A percentile compares a stretch with the other conserved stretches of the same genome.
phyloP scores from a whole-genome alignment of 2,797 vertebrate species.

The Neosalanx taihuensis region DNA sequence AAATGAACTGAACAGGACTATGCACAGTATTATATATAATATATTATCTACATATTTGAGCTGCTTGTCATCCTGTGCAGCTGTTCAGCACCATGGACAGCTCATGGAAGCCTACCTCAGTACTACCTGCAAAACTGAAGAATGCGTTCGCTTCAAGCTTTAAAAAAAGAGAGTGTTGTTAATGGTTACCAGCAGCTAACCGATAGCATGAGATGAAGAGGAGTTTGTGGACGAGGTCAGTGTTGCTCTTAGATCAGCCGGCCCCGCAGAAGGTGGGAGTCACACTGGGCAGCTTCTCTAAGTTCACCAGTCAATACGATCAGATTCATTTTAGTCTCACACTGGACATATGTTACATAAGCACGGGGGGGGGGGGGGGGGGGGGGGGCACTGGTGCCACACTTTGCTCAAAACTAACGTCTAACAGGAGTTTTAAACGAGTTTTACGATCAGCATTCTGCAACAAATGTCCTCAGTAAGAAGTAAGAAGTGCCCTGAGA shows the following conservation, averaged over 20 bases:
- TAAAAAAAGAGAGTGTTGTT: neutral
- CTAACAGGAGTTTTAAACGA: no score
- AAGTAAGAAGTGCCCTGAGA: neutral
- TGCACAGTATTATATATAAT: no score
- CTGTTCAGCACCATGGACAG: neutral
- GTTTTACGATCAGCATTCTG: no score
- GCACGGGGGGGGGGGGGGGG: neutral
- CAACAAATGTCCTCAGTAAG: no score
- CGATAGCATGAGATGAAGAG: neutral
- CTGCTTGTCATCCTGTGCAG: neutral
- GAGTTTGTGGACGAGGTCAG: neutral
- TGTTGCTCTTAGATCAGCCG: no score
- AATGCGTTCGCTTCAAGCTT: no score
- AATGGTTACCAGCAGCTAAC: neutral
- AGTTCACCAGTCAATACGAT: slow-evolving; percentile 49
- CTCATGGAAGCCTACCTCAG: neutral
- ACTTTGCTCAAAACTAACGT: no score
- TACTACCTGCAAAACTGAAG: neutral
- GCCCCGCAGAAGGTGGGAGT: no score
- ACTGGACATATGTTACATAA: neutral
- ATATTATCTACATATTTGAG: no score
- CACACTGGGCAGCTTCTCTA: neutral
- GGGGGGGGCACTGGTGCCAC: neutral
- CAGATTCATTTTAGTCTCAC: slow-evolving; percentile 27
- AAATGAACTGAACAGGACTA: no score